These are phyloP conservation scores for Branchipolynoe longqiensis DNA, from an alignment of 2,888 invertebrate genomes.

Conservation along the genomic window DNA sequence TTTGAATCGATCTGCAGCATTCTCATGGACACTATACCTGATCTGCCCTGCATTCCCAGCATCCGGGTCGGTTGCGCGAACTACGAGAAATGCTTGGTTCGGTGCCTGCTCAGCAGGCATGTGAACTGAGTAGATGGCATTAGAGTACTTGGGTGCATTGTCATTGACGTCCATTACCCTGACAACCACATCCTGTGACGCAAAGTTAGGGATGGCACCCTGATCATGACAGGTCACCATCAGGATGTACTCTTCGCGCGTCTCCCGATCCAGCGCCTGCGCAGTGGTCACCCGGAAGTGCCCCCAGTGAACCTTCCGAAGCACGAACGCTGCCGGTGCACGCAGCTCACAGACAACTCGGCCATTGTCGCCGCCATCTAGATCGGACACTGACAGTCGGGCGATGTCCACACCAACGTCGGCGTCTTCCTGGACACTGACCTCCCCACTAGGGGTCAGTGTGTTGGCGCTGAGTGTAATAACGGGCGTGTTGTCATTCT, in stretches of 20 bases:
- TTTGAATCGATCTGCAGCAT: slow-evolving; percentile 41
- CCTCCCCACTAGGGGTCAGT: slow-evolving; percentile 1
- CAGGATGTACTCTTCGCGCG: slow-evolving; percentile 1
- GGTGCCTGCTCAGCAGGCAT: slow-evolving; percentile 12
- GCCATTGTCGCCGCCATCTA: slow-evolving; percentile 63
- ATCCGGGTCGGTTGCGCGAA: slow-evolving; percentile 48
- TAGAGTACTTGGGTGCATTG: slow-evolving; percentile 28
- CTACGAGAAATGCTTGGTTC: slow-evolving; percentile 20
- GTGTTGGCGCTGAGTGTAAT: slow-evolving; percentile 22
- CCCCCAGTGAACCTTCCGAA: slow-evolving; percentile 30
- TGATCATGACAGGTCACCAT: slow-evolving; percentile 50
- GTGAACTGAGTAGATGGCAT: slow-evolving; percentile 17
- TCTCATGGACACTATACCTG: slow-evolving; percentile 26
- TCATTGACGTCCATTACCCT: slow-evolving; percentile 43
- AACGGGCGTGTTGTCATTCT: slow-evolving; percentile 63
- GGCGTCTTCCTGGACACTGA: slow-evolving; percentile 55
- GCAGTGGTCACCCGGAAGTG: slow-evolving; percentile 36
- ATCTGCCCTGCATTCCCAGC: slow-evolving; percentile 38
- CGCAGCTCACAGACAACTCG: slow-evolving; percentile 49
- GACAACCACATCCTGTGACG: neutral
- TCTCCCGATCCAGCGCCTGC: slow-evolving; percentile 18
- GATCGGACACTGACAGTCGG: slow-evolving; percentile 60
- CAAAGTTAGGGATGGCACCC: slow-evolving; percentile 23
- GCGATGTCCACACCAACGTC: slow-evolving; percentile 51
- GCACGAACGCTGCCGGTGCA: neutral